phyloP scores from a whole-genome alignment of 1,140 invertebrate species.

The Myzus persicae region DNA sequence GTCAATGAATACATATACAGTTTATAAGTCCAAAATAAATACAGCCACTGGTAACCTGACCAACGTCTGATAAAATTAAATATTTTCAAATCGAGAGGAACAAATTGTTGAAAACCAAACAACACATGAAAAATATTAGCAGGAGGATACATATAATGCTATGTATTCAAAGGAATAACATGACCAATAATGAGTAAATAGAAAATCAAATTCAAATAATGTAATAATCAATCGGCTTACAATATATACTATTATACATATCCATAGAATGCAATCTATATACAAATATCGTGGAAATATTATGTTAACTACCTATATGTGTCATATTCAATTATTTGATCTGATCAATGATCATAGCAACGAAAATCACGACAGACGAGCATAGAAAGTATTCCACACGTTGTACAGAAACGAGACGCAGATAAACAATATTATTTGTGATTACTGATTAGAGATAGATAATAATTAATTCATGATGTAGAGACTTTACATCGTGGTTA shows the following conservation, averaged over 20 bases:
- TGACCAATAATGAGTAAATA: not conserved
- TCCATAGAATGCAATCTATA: not conserved
- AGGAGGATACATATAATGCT: too few relatives aligned
- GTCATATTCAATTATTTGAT: not conserved
- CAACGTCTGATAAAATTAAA: not conserved
- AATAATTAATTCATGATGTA: not conserved
- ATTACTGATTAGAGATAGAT: not conserved
- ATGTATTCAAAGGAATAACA: not conserved
- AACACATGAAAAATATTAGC: not conserved
- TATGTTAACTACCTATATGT: not conserved
- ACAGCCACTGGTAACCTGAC: not conserved
- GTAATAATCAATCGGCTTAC: not conserved
- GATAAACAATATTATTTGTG: not conserved
- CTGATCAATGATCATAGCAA: not conserved
- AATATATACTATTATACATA: not conserved
- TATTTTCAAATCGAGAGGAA: not conserved
- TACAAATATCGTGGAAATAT: not conserved
- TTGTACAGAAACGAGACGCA: not conserved
- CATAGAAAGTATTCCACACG: not conserved
- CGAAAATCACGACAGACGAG: not conserved
- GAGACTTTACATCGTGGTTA: not conserved
- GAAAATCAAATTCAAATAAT: not conserved
- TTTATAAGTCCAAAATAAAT: conserved; percentile 1
- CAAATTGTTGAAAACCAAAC: not conserved
- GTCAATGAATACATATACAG: too few relatives aligned